These are phyloP conservation scores for Eupithecia inturbata DNA, from an alignment of 2,888 invertebrate genomes.

Conservation along the genomic window DNA sequence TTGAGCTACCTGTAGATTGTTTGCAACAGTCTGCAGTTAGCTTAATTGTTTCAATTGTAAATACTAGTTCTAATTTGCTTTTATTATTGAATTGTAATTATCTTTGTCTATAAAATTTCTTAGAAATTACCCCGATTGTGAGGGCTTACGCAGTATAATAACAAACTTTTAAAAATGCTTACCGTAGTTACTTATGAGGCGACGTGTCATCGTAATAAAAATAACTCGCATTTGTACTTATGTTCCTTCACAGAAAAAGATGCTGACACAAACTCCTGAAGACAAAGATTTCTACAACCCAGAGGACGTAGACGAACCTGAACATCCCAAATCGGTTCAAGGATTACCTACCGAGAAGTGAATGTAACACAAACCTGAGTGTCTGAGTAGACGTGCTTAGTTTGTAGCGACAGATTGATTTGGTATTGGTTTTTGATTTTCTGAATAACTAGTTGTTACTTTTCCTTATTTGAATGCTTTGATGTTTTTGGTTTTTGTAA, in stretches of 20 bases:
- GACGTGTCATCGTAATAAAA: not conserved
- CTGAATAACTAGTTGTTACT: not conserved
- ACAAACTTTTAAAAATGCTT: no score
- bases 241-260: conserved; percentile 6
- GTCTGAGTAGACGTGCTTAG: not conserved
- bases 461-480: not conserved
- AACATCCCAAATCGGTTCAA: not conserved
- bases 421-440: not conserved
- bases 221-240: not conserved
- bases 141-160: no score
- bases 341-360: not conserved
- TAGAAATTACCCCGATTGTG: no score
- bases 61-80: no score
- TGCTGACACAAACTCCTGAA: not conserved
- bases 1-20: no score
- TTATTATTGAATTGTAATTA: no score
- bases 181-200: no score
- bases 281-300: conserved; percentile 11
- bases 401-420: not conserved
- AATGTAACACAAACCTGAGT: not conserved
- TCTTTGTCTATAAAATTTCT: no score
- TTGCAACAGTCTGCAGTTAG: no score
- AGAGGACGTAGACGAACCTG: not conserved
- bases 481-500: not conserved
- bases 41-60: no score